Conservation (phyloP, 1,140 invertebrate genomes). For the Phocides pigmalion region DNA sequence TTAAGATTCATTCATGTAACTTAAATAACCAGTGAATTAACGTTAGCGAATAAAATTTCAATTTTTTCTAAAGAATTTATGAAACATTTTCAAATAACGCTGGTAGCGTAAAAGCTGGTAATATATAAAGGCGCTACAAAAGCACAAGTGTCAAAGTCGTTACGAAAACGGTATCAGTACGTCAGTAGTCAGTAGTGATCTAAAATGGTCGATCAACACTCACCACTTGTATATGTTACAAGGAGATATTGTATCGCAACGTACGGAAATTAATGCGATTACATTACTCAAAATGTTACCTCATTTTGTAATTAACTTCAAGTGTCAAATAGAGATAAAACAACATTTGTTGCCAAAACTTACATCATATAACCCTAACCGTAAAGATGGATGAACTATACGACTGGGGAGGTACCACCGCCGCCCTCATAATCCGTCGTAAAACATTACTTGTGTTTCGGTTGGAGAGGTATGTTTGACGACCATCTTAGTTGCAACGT, state of each 20-base stretch:
- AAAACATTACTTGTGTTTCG: too few relatives aligned
- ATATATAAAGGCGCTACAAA: not conserved
- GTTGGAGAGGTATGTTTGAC: too few relatives aligned
- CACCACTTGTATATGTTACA: conserved; percentile 42
- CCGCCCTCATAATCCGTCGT: too few relatives aligned
- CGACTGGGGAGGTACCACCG: too few relatives aligned
- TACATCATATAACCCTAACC: not conserved
- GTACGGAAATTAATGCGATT: conserved; percentile 37
- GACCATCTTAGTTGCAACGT: too few relatives aligned
- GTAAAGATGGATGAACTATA: too few relatives aligned
- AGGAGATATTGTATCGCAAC: conserved; percentile 43
- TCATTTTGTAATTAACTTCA: conserved; percentile 28
- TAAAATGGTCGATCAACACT: conserved; percentile 33
- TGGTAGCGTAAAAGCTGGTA: too few relatives aligned
- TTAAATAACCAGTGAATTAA: too few relatives aligned
- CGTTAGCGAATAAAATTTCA: too few relatives aligned
- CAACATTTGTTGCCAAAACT: conserved; percentile 13
- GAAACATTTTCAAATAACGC: too few relatives aligned
- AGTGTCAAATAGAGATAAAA: conserved; percentile 13
- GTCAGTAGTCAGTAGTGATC: conserved; percentile 42
- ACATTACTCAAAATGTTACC: conserved; percentile 31
- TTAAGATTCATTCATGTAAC: too few relatives aligned
- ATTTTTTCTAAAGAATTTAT: too few relatives aligned
- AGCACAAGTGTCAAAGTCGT: conserved; percentile 6
- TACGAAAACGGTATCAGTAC: conserved; percentile 35